Conservation (phyloP, 2,888 invertebrate genomes). For the Nysson spinosus region DNA sequence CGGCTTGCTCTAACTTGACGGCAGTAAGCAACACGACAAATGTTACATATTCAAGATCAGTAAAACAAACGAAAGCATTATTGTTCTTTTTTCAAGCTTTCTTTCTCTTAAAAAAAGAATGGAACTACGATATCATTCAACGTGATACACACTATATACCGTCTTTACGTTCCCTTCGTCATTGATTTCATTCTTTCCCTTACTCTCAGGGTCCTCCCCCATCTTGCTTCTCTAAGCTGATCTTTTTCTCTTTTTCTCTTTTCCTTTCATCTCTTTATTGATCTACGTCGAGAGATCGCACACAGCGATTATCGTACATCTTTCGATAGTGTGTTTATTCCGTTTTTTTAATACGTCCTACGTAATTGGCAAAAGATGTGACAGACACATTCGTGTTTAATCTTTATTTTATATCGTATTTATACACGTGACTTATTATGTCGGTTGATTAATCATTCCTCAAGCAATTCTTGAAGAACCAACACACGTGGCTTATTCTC, state of each 20-base stretch:
- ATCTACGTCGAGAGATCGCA: slow-evolving; percentile 30
- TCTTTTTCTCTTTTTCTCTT: neutral
- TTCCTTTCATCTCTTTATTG: too few relatives aligned
- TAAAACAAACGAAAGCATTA: slow-evolving; percentile 25
- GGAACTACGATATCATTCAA: neutral
- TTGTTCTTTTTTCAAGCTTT: slow-evolving; percentile 10
- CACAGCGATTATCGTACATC: slow-evolving; percentile 28
- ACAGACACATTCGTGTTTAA: slow-evolving; percentile 1
- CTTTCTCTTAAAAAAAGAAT: neutral
- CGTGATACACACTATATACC: too few relatives aligned
- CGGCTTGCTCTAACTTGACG: slow-evolving; percentile 76
- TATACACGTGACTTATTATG: neutral
- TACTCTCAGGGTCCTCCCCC: neutral
- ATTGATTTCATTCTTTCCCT: neutral
- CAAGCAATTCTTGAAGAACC: slow-evolving; percentile 10
- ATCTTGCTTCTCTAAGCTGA: neutral
- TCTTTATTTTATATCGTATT: neutral
- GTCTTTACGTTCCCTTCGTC: neutral
- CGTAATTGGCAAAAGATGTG: slow-evolving; percentile 7
- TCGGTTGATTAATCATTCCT: slow-evolving; percentile 10
- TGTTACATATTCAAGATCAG: slow-evolving; percentile 58
- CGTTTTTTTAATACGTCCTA: too few relatives aligned
- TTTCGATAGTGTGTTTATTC: too few relatives aligned
- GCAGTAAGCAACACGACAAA: slow-evolving; percentile 71
- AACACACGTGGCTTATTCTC: neutral